Evolutionary conservation across 2,113 vertebrate genomes (phyloP).

Genomic region (Callaeas wilsoni): DNA sequence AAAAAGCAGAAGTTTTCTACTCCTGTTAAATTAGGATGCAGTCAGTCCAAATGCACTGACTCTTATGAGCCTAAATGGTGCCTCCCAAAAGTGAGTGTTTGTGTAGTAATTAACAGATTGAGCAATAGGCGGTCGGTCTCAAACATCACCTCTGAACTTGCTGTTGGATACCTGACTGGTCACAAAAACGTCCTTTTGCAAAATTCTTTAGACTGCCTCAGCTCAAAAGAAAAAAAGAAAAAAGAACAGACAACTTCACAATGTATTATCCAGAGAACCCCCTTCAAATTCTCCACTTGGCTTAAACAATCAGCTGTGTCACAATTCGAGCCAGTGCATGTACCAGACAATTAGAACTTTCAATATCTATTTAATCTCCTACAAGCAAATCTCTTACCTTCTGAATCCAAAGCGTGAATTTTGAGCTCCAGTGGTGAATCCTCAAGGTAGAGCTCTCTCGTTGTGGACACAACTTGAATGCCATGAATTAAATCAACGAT

Average conservation of each 20-base stretch:
- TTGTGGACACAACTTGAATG: slow-evolving; percentile 93
- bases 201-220: background rate
- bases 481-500: slow-evolving; percentile 90
- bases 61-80: background rate
- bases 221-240: background rate
- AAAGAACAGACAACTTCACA: background rate
- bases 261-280: background rate
- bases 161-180: background rate
- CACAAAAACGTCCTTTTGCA: background rate
- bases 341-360: background rate
- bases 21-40: background rate
- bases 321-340: background rate
- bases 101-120: background rate
- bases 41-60: background rate
- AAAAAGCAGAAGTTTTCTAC: background rate
- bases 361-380: background rate
- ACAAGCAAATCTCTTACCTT: slow-evolving; percentile 74
- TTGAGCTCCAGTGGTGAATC: slow-evolving; percentile 89
- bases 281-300: background rate
- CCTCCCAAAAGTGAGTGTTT: background rate
- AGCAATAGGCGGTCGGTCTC: background rate
- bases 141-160: background rate
- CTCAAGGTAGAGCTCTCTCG: slow-evolving; percentile 92
- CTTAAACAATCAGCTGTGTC: background rate
- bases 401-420: slow-evolving; percentile 91